Conservation (phyloP, 1,140 invertebrate genomes). For the Drosophila sp. region DNA sequence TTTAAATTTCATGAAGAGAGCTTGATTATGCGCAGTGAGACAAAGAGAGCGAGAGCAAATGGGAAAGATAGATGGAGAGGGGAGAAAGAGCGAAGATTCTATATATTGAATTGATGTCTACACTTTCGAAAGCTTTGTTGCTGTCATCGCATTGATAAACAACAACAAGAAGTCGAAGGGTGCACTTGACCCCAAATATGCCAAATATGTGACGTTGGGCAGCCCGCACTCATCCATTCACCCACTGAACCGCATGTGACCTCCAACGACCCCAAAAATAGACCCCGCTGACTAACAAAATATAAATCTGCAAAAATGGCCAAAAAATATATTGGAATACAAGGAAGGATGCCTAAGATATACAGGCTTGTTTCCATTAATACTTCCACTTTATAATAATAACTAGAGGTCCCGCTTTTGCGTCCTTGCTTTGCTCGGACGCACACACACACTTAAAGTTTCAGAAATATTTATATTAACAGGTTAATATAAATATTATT, state of each 20-base stretch:
- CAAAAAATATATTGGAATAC: too few relatives aligned
- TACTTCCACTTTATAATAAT: too few relatives aligned
- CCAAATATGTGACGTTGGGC: background rate
- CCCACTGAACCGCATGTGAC: constrained; percentile 4
- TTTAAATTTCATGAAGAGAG: constrained; percentile 48
- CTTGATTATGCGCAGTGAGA: constrained; percentile 21
- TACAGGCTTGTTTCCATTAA: too few relatives aligned
- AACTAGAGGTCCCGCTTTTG: too few relatives aligned
- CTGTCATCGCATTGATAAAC: constrained; percentile 1
- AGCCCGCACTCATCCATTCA: background rate
- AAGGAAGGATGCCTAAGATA: too few relatives aligned
- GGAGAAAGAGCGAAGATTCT: background rate
- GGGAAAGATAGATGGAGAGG: constrained; percentile 7
- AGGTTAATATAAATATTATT: too few relatives aligned
- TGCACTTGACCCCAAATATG: constrained; percentile 32
- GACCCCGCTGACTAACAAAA: background rate
- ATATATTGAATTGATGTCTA: constrained; percentile 1
- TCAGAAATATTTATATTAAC: too few relatives aligned
- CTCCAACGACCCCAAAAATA: constrained; percentile 18
- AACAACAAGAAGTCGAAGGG: background rate
- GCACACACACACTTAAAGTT: too few relatives aligned
- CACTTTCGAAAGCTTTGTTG: constrained; percentile 4
- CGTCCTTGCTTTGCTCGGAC: too few relatives aligned
- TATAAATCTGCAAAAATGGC: background rate
- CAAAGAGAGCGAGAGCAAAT: constrained; percentile 1